These are phyloP conservation scores for Zoroaster sp. DNA, from an alignment of 53 echinoderm and acorn worm species.

Conservation along the genomic window DNA sequence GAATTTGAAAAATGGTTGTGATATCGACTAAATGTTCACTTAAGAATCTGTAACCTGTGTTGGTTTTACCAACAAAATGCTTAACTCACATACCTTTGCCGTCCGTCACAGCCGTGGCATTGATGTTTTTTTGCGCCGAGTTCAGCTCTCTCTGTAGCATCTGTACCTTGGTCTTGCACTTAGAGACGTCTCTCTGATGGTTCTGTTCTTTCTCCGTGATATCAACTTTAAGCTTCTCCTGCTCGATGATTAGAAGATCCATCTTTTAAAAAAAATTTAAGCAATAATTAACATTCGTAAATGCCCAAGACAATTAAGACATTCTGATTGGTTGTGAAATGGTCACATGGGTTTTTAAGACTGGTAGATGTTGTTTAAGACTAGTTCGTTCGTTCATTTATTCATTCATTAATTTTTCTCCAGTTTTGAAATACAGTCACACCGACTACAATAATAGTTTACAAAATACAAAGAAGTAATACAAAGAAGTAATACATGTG, in stretches of 20 bases:
- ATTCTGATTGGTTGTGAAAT: background rate
- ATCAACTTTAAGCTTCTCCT: conserved; percentile 46
- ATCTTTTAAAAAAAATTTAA: conserved; percentile 4
- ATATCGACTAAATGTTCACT: background rate
- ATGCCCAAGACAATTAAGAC: background rate
- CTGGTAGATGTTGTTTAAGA: too few relatives aligned
- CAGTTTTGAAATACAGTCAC: background rate
- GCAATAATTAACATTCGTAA: background rate
- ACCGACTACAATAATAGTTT: too few relatives aligned
- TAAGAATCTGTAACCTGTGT: background rate
- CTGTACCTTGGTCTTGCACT: conserved; percentile 55
- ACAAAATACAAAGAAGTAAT: too few relatives aligned
- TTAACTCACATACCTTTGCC: conserved; percentile 82
- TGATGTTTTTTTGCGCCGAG: conserved; percentile 59
- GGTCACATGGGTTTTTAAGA: background rate
- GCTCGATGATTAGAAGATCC: conserved; percentile 52
- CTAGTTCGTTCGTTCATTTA: too few relatives aligned
- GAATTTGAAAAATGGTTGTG: too few relatives aligned
- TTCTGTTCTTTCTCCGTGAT: conserved; percentile 23
- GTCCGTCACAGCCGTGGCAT: conserved; percentile 66
- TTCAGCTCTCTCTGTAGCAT: conserved; percentile 72
- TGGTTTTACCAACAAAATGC: background rate
- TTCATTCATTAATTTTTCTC: background rate
- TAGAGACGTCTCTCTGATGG: conserved; percentile 40
- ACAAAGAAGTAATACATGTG: too few relatives aligned